A percentile compares a stretch with the other conserved stretches of the same genome.
phyloP scores from a whole-genome alignment of 2,113 vertebrate species.

The Dipodomys spectabilis region DNA sequence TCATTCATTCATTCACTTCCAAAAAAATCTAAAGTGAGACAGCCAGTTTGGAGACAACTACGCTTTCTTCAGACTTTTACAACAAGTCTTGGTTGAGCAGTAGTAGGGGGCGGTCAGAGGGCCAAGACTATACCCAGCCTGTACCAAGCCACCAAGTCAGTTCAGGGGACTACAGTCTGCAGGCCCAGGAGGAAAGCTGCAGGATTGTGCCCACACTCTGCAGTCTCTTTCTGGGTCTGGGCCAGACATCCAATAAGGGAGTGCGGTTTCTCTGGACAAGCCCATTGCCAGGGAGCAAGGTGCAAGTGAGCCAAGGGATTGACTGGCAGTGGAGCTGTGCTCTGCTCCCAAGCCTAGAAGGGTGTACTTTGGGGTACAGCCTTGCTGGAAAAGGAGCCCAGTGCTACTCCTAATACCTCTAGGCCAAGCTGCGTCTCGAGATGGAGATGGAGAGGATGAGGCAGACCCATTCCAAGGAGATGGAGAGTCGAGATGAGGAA shows the following conservation, averaged over 20 bases:
- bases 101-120: neutral
- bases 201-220: neutral
- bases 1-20: neutral
- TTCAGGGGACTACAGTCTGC: constrained; percentile 21
- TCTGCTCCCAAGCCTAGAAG: neutral
- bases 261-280: neutral
- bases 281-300: neutral
- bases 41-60: constrained; percentile 36
- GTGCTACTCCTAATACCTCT: neutral
- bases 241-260: constrained; percentile 10
- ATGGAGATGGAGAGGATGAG: constrained; percentile 98
- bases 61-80: constrained; percentile 39
- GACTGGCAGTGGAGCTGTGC: neutral
- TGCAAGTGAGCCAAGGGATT: neutral
- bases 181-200: neutral
- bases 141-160: neutral
- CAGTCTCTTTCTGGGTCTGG: constrained; percentile 2
- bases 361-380: neutral
- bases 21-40: constrained; percentile 3
- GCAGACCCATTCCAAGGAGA: constrained; percentile 96
- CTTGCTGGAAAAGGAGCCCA: neutral
- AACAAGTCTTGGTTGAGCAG: constrained; percentile 29
- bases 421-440: constrained; percentile 97
- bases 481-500: constrained; percentile 96
- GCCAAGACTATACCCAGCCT: neutral